phyloP scores from a whole-genome alignment of 2,797 vertebrate genomes.

The Coregonus sp. region DNA sequence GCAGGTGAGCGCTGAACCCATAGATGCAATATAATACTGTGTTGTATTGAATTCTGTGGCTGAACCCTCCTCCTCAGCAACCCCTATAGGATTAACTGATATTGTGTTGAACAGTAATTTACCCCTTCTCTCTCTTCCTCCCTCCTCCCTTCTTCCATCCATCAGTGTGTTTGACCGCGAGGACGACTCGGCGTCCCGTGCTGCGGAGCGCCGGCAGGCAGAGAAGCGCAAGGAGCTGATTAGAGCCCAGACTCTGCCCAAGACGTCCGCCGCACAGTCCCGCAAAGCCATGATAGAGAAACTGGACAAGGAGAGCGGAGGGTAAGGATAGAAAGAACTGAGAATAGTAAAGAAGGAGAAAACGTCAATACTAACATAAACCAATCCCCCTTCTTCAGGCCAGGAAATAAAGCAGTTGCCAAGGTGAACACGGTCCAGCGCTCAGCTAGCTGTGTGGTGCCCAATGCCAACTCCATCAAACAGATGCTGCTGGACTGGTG shows the following conservation, averaged over 20 bases:
- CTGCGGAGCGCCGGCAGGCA: conserved; percentile 84
- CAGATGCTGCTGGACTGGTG: conserved; percentile 99
- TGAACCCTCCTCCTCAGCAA: not conserved
- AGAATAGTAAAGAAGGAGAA: not conserved
- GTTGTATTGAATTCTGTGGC: not conserved
- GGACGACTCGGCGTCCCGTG: conserved; percentile 81
- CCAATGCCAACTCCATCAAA: conserved; percentile 96
- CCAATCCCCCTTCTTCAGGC: conserved; percentile 53
- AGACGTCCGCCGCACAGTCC: conserved; percentile 87
- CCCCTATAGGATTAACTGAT: not conserved
- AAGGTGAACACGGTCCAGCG: conserved; percentile 84
- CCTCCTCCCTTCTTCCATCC: not conserved
- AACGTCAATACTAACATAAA: not conserved
- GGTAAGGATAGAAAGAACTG: conserved; percentile 67
- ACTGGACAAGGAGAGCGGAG: conserved; percentile 87
- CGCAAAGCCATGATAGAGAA: conserved; percentile 97
- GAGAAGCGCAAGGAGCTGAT: conserved; percentile 92
- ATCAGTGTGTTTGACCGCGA: conserved; percentile 92
- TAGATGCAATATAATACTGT: not conserved
- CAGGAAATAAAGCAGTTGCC: conserved; percentile 71
- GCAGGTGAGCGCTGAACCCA: conserved; percentile 82
- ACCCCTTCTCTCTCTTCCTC: no score
- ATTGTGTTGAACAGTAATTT: not conserved
- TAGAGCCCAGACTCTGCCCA: conserved; percentile 92
- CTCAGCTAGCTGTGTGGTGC: conserved; percentile 90